phyloP scores from a whole-genome alignment of 2,888 invertebrate genomes.

The Ceratothoa steindachneri region DNA sequence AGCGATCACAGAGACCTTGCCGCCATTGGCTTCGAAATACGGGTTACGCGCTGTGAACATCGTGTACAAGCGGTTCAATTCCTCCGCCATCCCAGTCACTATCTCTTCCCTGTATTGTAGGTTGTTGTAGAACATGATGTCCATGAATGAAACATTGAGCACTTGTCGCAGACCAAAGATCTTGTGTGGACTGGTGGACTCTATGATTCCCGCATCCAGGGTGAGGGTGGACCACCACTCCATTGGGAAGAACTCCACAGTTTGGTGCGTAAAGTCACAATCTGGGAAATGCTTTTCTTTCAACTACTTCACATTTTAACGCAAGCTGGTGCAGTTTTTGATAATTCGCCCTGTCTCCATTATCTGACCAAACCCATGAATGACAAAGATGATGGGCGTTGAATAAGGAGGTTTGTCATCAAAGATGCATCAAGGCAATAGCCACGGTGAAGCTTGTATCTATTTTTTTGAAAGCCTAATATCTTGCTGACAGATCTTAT shows the following conservation, averaged over 20 bases:
- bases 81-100: conserved; percentile 61
- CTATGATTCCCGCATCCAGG: conserved; percentile 58
- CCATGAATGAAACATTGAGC: conserved; percentile 67
- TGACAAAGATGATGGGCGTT: conserved; percentile 66
- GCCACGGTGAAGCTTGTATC: conserved; percentile 60
- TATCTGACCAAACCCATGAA: conserved; percentile 70
- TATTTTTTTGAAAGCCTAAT: conserved; percentile 63
- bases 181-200: conserved; percentile 64
- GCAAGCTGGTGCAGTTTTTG: conserved; percentile 60
- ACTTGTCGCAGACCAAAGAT: conserved; percentile 62
- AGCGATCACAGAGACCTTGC: conserved; percentile 64
- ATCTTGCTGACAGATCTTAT: conserved; percentile 61
- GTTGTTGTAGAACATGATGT: conserved; percentile 69
- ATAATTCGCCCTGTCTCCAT: conserved; percentile 64
- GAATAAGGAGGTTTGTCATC: conserved; percentile 63
- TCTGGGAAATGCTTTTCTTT: conserved; percentile 59
- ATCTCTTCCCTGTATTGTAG: conserved; percentile 65
- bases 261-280: conserved; percentile 53
- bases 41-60: conserved; percentile 65
- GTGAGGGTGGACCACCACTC: conserved; percentile 65
- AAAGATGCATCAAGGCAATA: conserved; percentile 59
- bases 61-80: conserved; percentile 62
- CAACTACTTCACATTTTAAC: conserved; percentile 59
- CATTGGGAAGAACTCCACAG: conserved; percentile 65
- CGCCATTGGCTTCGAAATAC: conserved; percentile 59